Percentiles rank a stretch among this genome's conserved stretches.
phyloP scores from a whole-genome alignment of 2,113 vertebrate genomes.

The Casuarius casuarius region DNA sequence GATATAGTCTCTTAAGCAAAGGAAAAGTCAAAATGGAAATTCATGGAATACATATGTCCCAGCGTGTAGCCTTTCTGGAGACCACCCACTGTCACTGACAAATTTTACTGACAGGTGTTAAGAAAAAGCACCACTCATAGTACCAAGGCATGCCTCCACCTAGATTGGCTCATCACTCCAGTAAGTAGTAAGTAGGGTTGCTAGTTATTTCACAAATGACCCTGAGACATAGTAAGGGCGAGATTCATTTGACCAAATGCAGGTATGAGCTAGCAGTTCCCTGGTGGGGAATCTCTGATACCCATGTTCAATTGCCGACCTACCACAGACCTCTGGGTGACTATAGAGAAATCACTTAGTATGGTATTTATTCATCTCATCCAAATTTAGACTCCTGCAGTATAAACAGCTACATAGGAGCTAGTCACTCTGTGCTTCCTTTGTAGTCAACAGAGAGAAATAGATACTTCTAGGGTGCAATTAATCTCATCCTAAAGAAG shows the following conservation, averaged over 20 bases:
- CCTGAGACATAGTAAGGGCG: neutral
- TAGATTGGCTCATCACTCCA: neutral
- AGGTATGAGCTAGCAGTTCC: neutral
- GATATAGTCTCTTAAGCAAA: neutral
- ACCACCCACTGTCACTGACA: neutral
- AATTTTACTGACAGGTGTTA: neutral
- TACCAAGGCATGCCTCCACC: neutral
- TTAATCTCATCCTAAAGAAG: constrained; percentile 58
- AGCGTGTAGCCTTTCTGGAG: neutral
- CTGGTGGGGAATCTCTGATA: neutral
- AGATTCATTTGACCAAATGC: neutral
- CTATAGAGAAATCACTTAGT: constrained; percentile 46
- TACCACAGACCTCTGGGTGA: constrained; percentile 36
- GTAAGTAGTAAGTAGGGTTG: neutral
- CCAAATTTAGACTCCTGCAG: constrained; percentile 59
- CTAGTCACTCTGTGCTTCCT: constrained; percentile 47
- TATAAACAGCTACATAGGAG: constrained; percentile 64
- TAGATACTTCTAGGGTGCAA: constrained; percentile 54
- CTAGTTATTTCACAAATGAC: neutral
- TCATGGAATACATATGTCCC: neutral
- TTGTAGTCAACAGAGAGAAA: constrained; percentile 59
- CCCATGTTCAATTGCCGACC: neutral
- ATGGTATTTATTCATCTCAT: constrained; percentile 65
- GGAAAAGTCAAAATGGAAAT: neutral
- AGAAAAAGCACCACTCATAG: neutral